These are phyloP conservation scores for Sebastiscus tertius DNA, from an alignment of 2,797 vertebrate species.

Conservation along the genomic window DNA sequence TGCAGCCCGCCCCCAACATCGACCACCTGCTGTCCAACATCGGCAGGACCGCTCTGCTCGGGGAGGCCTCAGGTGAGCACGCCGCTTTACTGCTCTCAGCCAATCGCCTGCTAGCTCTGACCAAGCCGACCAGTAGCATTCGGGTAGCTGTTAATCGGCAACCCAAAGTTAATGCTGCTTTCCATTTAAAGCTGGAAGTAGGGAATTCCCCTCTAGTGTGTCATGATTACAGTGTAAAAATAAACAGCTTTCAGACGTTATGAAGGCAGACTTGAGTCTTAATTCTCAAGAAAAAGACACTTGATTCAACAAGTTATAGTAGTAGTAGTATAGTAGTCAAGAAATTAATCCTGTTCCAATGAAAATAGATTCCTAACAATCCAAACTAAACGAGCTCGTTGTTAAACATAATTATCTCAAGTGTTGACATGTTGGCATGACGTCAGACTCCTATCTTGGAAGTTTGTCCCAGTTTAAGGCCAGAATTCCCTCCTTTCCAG, in stretches of 20 bases:
- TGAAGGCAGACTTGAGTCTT: not conserved
- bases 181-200: conserved; percentile 44
- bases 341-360: not conserved
- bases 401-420: not conserved
- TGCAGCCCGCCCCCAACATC: conserved; percentile 94
- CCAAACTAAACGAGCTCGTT: not conserved
- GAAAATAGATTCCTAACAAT: not conserved
- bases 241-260: not conserved
- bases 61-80: conserved; percentile 92
- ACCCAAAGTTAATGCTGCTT: conserved; percentile 38
- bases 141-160: not conserved
- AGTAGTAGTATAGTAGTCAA: too few species aligned
- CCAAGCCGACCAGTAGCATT: not conserved
- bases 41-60: conserved; percentile 88
- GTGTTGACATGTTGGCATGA: not conserved
- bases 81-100: not conserved
- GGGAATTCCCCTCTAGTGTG: conserved; percentile 20
- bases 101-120: not conserved
- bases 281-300: not conserved
- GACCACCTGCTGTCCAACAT: conserved; percentile 98
- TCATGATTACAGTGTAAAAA: not conserved
- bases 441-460: conserved; percentile 3
- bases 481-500: conserved; percentile 58
- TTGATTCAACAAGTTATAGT: not conserved
- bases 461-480: conserved; percentile 33